Base-by-base conservation (phyloP, 1,140 invertebrate species). In the Aphaenogaster floridana region DNA sequence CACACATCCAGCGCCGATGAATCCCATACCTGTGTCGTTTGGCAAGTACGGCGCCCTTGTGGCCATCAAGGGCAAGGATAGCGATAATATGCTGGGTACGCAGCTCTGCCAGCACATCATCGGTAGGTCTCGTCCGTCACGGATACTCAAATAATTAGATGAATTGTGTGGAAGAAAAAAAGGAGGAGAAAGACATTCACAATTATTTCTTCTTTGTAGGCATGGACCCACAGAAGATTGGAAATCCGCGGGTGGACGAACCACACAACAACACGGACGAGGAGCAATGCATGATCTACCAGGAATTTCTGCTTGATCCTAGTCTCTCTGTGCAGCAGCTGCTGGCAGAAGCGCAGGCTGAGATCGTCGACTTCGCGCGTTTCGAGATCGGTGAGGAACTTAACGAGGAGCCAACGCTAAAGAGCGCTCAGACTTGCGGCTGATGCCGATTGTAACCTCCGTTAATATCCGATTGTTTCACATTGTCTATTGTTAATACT, bases 101-200 rank as follows among this genome's bases (percentile, higher is more conserved):
- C 97, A 98, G 93, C 93, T 99, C 9, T 99, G 98, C 94, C 98
- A 99, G 93, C 99, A 99, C 93, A 97, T 99, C 91, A 98, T 99
- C 61, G 98, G 97, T 96, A 92, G n/a, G 69, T 63, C 2, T 52
- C 6, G 0, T 80, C 8, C 15, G 8, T 48, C 0, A 3, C 59
- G 28, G 17, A 69, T 21, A 57, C n/a, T 57, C 8, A 7, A 2
- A 39, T 76, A 54, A 0, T 5, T 52, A 1, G 91, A 91, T 79
- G 28, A 28, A 28, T 28, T 28, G 28, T 28, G 0, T 66, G 2
- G 39, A 3, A 48, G 8, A 54, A 57, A 48, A 36, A 57, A 66
- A 66, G 8, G 9, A 66, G 4, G 17, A 71, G 4, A 36, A 71
- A 9, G 59, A 52, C n/a, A 45, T 15, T 64, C 68, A 5, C 45